Evolutionary conservation across 2,113 vertebrate species (phyloP), one percentile per base, ranked within the genome.

Genomic region (Phrynocephalus versicolor): DNA sequence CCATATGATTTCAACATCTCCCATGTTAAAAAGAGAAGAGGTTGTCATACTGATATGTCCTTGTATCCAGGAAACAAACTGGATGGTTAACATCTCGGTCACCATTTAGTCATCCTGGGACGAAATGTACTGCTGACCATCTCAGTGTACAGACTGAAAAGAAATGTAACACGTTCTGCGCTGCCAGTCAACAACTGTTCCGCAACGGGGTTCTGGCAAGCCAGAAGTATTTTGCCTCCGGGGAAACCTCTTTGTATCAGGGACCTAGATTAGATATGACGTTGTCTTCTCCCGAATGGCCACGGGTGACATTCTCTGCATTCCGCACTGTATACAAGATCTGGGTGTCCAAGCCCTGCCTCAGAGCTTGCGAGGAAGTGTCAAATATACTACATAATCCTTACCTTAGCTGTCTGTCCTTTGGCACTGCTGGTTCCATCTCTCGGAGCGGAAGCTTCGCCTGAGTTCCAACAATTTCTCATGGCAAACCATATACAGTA

Each of bases 121-220:
- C 72, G 84, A 85, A 84, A 72, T 57, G 35, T 82, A 45, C 64
- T 15, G 27, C 16, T 78, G 57, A 70, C 85, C 85, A 86, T 77
- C 33, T 16, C 87, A 90, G 83, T 58, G 58, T 91, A 73, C 69
- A 85, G 30, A 21, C 37, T 45, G 90, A 89, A 91, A 87, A 84
- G 89, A 84, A 94, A 51, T 69, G 84, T 91, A 92, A 82, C 62
- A 41, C 19, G 7, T 90, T 90, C 87, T 37, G 87, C 58, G 89
- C 88, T 92, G 86, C 81, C 89, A 90, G 57, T 75, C 89, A 91
- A 78, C 83, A 75, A 10, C 27, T 16, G 87, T 90, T 67, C 77
- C 65, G 30, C 1, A 0, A 4, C 81, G 62, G 70, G 15, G 14
- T 57, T 89, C 71, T 27, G 39, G 85, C 86, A 83, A 78, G 39